Base-by-base conservation (phyloP, 2,797 vertebrate species). In the Florisuga fusca region DNA sequence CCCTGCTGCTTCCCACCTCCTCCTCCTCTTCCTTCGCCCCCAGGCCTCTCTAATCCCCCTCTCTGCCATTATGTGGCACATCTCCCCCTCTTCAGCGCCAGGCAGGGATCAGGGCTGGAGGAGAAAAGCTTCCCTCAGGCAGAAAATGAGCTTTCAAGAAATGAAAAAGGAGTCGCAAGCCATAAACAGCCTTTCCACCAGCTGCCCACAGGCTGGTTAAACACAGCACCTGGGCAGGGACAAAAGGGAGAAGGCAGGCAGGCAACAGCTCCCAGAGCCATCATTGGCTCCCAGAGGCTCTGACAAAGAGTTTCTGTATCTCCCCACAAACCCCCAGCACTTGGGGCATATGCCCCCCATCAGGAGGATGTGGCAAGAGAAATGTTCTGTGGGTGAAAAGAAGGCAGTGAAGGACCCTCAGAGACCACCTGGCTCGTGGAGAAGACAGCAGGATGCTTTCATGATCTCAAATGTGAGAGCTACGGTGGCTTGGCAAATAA, bases 191-290 rank as follows among this genome's bases (percentile, higher is more conserved):
- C 90, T 89, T 80, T 94, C 95, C 96, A 98, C 96, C 98, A 98
- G 97, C 97, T 97, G 93, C 93, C 95, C 81, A 87, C 87, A 87
- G 63, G 82, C 94, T 77, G 96, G 95, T 97, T 97, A 97, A 97
- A 96, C 57, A 36, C 77, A 89, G 87, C 89, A 84, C 95, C 94
- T 93, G 87, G 41, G 1, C 72, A 73, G 71, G 77, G 45, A 83
- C 80, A 85, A 91, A 95, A 69, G 81, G 68, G 57, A 38, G 8
- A 0, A 62, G 72, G 55, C 83, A 84, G 74, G 80, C 79, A 86
- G 66, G 38, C 79, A 68, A 21, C 61, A 84, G 84, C 82, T 81
- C 54, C 79, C 69, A 76, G 53, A 89, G 72, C 82, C 10, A 6
- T n/a, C 81, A 22, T 3, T 27, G 58, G n/a, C 84, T 61, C 64